phyloP scores from a whole-genome alignment of 2,888 invertebrate species.

The Euphydryas editha region DNA sequence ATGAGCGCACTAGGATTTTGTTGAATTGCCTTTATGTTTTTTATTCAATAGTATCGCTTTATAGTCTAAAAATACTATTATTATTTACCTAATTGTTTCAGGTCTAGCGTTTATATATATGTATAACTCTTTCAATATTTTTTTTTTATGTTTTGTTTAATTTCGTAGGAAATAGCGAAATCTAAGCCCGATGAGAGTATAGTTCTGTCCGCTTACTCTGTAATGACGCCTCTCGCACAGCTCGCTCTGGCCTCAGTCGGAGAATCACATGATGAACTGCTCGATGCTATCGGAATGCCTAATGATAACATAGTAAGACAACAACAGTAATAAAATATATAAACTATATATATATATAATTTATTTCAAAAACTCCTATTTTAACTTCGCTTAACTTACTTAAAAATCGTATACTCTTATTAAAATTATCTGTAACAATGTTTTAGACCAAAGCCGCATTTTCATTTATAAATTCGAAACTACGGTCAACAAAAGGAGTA shows the following conservation, averaged over 20 bases:
- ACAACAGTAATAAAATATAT: too few species aligned
- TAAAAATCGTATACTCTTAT: too few species aligned
- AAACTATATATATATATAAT: too few species aligned
- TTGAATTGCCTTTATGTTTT: too few species aligned
- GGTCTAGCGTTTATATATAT: too few species aligned
- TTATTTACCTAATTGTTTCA: neutral
- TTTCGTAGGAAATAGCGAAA: conserved; percentile 60
- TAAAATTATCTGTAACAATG: too few species aligned
- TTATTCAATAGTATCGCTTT: too few species aligned
- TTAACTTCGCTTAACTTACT: too few species aligned
- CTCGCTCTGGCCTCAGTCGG: conserved; percentile 65
- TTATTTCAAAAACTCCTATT: too few species aligned
- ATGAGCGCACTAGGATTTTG: too few species aligned
- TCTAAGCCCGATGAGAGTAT: conserved; percentile 57
- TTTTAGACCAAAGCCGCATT: conserved; percentile 64
- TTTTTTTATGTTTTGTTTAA: too few species aligned
- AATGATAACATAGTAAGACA: conserved; percentile 21
- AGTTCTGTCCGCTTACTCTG: conserved; percentile 75
- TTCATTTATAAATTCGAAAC: conserved; percentile 46
- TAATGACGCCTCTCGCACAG: conserved; percentile 67
- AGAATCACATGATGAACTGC: conserved; percentile 61
- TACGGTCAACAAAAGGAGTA: conserved; percentile 70
- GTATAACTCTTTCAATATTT: neutral
- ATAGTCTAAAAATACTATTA: too few species aligned
- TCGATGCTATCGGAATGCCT: conserved; percentile 6